These are phyloP conservation scores for Bibio marci DNA, from an alignment of 2,888 invertebrate species.

Conservation along the genomic window DNA sequence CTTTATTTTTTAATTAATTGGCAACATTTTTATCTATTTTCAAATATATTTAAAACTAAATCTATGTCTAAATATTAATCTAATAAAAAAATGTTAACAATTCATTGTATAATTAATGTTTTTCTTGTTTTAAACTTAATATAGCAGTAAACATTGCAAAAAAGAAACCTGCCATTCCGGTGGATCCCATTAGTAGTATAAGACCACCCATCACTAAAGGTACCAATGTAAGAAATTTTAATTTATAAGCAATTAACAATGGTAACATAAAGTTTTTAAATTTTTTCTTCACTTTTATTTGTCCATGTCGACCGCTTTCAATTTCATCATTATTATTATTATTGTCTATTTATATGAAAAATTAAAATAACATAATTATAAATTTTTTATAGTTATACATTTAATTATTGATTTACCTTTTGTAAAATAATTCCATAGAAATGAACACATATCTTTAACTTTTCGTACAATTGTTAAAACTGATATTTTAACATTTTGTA, in stretches of 20 bases:
- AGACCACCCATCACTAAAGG: slow-evolving; percentile 56
- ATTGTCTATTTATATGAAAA: background rate
- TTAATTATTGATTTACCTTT: background rate
- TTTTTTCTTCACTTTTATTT: slow-evolving; percentile 36
- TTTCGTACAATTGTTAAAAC: background rate
- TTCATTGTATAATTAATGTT: too few relatives aligned
- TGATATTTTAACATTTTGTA: background rate
- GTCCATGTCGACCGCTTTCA: slow-evolving; percentile 16
- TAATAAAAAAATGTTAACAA: too few relatives aligned
- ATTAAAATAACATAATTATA: too few relatives aligned
- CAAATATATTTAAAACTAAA: too few relatives aligned
- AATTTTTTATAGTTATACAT: too few relatives aligned
- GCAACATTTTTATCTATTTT: too few relatives aligned
- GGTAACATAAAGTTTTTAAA: slow-evolving; percentile 55
- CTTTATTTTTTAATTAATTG: too few relatives aligned
- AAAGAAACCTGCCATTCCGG: slow-evolving; percentile 73
- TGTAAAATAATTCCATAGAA: background rate
- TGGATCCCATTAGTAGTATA: slow-evolving; percentile 55
- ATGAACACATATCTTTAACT: background rate
- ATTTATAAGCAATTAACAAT: slow-evolving; percentile 61
- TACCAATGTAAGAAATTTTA: slow-evolving; percentile 63
- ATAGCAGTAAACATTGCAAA: slow-evolving; percentile 72
- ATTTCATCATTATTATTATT: too few relatives aligned
- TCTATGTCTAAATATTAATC: too few relatives aligned
- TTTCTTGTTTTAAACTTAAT: slow-evolving; percentile 47